Base-by-base conservation (phyloP, 2,113 vertebrate genomes). In the Andinoacara biseriatus region DNA sequence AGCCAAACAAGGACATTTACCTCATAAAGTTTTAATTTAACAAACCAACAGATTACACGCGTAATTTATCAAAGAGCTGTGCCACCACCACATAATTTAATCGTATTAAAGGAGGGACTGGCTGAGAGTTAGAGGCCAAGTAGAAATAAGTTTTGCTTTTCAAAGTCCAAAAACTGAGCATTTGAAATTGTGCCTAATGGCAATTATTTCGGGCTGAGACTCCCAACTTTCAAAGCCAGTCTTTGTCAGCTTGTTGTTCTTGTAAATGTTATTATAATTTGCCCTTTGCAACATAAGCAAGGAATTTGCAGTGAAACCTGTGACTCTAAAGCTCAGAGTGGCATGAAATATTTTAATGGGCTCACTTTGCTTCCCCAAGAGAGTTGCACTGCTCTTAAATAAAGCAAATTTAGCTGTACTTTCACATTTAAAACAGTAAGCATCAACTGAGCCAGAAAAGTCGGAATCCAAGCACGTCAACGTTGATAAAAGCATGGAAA, bases 221-320 rank as follows among this genome's bases (percentile, higher is more conserved):
- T 20, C 43, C 24, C 43, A 72, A 2, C 17, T 54, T 46, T 72
- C 46, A 52, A 72, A 52, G 17, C 49, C 26, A n/a, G 2, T 3
- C 26, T 72, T 72, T 54, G 24, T 72, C 67, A 72, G 10, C 46
- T 52, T 54, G 65, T 69, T 69, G 65, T 72, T 72, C 52, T 31
- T 0, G 29, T 72, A 31, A 52, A 72, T 72, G 13, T 72, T 6
- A 72, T 72, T 72, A 52, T n/a, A 29, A 72, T 31, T 31, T 31
- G 26, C 46, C 67, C 67, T 31, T 72, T 54, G 67, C 24, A 17
- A 72, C 67, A n/a, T 54, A 31, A 72, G 67, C 4, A 18, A 72
- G 26, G 26, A 72, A 72, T 54, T 52, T 52, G 7, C 10, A 1
- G 20, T 14, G 24, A 72, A 52, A 52, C 24, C 13, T 5, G 13